Percentiles rank a stretch among this genome's conserved stretches.
Conservation (phyloP, 2,888 invertebrate species). For the Catocala sponsa region DNA sequence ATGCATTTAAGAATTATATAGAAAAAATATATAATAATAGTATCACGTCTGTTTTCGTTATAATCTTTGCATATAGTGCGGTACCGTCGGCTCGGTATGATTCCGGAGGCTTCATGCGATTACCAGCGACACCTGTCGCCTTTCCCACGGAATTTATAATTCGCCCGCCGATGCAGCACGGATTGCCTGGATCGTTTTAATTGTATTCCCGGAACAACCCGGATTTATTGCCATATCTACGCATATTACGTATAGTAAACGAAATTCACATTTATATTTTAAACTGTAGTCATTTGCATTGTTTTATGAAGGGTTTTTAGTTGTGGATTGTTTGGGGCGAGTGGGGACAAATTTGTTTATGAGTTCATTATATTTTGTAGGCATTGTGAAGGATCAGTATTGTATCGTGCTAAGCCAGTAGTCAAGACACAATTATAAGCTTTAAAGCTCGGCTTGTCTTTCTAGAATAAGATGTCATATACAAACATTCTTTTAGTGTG, state of each 20-base stretch:
- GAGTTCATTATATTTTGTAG: background rate
- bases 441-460: no score
- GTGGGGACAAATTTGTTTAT: slow-evolving; percentile 9
- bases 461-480: no score
- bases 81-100: slow-evolving; percentile 68
- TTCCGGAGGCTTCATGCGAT: slow-evolving; percentile 80
- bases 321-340: slow-evolving; percentile 15
- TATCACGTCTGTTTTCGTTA: slow-evolving; percentile 16
- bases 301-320: slow-evolving; percentile 34
- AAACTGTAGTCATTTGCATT: slow-evolving; percentile 52
- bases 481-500: no score
- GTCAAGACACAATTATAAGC: no score
- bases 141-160: slow-evolving; percentile 85
- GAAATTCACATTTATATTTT: slow-evolving; percentile 46
- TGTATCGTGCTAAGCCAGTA: background rate
- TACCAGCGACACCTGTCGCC: slow-evolving; percentile 82
- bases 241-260: slow-evolving; percentile 43
- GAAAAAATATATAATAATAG: background rate
- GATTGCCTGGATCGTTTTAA: slow-evolving; percentile 79
- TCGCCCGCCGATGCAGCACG: slow-evolving; percentile 64
- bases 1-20: background rate
- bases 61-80: slow-evolving; percentile 63
- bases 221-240: slow-evolving; percentile 71
- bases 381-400: background rate
- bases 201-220: slow-evolving; percentile 80